Base-by-base conservation (phyloP, 1,140 invertebrate genomes). In the Geopemphigus sp. region DNA sequence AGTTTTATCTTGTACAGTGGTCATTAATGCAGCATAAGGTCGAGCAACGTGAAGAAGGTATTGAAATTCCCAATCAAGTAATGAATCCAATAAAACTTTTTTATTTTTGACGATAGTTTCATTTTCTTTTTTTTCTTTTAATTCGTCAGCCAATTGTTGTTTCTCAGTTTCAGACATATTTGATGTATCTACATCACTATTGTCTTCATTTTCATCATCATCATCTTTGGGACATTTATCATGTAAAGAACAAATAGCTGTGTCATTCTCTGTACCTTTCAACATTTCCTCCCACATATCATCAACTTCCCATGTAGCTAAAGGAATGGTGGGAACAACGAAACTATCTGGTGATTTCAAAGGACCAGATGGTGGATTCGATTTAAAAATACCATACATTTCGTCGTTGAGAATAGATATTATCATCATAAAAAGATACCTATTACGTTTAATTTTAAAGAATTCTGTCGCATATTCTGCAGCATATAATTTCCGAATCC, bases 11-110 rank as follows among this genome's bases (percentile, higher is more conserved):
- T 83, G 82, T 8, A 83, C 81, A 19, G 82, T 83, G 5, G 81
- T 80, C 12, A 86, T 80, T 61, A 87, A 74, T 0, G 83, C 83
- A 0, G 84, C 85, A 74, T 85, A 86, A 6, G 86, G 86, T 82
- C 83, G 83, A 10, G 84, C 82, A 57, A 87, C 80, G 78, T 86
- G 86, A 8, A 87, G 82, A n/a, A 85, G 83, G 39, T 84, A 85
- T 70, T 85, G 84, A 82, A 87, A 87, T 82, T 87, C 86, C 80
- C 85, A 83, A 82, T 87, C 86, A 11, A 86, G 81, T 50, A 86
- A 83, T 14, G 72, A 50, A 26, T 57, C 63, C 5, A 78, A 26
- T 5, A 63, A 0, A 11, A 4, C 32, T 61, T 63, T 53, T 81
- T 82, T 26, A 64, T 53, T 61, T 12, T 78, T 78, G 1, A 47